Percentiles rank a stretch among this genome's conserved stretches.
Evolutionary conservation across 2,113 vertebrate genomes (phyloP).

Genomic region (Nothocercus nigrocapillus): DNA sequence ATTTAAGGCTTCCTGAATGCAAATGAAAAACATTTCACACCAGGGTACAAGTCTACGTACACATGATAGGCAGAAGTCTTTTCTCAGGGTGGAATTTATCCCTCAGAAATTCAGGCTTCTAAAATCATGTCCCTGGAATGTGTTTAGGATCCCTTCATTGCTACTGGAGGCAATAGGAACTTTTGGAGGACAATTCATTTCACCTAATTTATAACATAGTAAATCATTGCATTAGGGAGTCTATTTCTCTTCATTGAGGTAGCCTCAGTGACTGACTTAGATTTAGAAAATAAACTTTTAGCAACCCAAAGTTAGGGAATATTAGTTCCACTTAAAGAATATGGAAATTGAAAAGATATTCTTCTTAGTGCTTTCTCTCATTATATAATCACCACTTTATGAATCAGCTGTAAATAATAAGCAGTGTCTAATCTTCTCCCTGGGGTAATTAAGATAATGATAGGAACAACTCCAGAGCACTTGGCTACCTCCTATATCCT

Average conservation of each 20-base stretch:
- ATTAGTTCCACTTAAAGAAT: slow-evolving; percentile 11
- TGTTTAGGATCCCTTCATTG: background rate
- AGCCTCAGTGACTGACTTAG: background rate
- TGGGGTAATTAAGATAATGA: slow-evolving; percentile 62
- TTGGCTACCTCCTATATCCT: slow-evolving; percentile 26
- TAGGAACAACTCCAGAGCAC: slow-evolving; percentile 24
- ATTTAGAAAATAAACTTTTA: background rate
- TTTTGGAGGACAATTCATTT: background rate
- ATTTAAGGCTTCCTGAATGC: background rate
- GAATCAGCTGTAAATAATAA: slow-evolving; percentile 52
- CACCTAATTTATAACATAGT: background rate
- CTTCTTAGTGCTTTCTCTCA: slow-evolving; percentile 18
- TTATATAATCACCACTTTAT: slow-evolving; percentile 62
- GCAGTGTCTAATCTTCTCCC: slow-evolving; percentile 52
- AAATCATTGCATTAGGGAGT: background rate
- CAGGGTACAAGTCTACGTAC: background rate
- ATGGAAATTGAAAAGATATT: slow-evolving; percentile 27
- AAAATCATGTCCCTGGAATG: background rate
- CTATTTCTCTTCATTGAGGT: background rate
- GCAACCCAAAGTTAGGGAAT: background rate
- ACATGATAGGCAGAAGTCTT: background rate
- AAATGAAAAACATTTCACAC: background rate
- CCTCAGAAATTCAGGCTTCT: background rate
- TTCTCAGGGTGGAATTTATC: background rate
- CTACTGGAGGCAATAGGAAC: background rate